A percentile compares a stretch with the other conserved stretches of the same genome.
Conservation (phyloP, 2,113 vertebrate species). For the Marmota monax region DNA sequence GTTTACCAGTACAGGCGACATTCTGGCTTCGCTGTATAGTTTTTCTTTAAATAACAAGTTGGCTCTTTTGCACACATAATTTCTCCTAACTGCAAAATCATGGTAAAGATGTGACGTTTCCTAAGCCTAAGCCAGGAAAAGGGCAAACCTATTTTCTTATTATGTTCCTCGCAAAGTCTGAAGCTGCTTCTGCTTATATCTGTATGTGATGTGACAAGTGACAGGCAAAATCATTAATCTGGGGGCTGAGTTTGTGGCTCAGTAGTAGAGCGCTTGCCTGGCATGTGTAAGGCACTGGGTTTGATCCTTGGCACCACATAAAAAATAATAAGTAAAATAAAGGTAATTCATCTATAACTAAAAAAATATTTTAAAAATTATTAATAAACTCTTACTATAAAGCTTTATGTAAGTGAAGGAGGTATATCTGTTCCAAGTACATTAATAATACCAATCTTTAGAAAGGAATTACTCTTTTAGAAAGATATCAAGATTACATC, state of each 20-base stretch:
- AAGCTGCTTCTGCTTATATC: neutral
- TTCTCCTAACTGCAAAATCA: neutral
- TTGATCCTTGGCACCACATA: too few relatives aligned
- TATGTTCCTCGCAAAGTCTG: neutral
- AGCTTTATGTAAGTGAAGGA: neutral
- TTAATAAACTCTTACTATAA: neutral
- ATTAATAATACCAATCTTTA: neutral
- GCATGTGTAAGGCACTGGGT: too few relatives aligned
- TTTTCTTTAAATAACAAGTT: conserved; percentile 2
- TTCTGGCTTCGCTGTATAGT: neutral
- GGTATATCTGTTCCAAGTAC: neutral
- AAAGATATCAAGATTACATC: conserved; percentile 35
- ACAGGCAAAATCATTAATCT: conserved; percentile 21
- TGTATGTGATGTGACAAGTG: neutral
- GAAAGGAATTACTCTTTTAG: conserved; percentile 50
- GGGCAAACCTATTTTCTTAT: neutral
- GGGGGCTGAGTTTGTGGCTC: neutral
- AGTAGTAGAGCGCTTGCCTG: too few relatives aligned
- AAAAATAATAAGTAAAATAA: too few relatives aligned
- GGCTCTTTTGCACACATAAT: neutral
- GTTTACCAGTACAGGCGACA: neutral
- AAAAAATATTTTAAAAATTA: too few relatives aligned
- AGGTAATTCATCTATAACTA: too few relatives aligned
- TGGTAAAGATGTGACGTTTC: neutral
- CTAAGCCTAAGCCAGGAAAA: neutral